phyloP scores from a whole-genome alignment of 2,113 vertebrate genomes.

The Mionectes macconnelli region DNA sequence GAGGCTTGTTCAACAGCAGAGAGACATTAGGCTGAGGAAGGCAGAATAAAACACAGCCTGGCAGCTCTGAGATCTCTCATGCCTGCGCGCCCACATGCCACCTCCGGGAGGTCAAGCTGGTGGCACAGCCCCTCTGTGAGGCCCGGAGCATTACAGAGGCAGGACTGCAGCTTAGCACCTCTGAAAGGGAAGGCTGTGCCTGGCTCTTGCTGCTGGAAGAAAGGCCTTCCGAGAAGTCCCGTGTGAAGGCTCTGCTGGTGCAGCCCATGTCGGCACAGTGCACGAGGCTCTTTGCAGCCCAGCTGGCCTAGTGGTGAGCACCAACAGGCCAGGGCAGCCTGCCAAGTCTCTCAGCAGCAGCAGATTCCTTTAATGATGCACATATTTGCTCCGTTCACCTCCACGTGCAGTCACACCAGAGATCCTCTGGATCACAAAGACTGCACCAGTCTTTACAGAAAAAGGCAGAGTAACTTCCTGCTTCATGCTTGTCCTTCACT shows the following conservation, averaged over 20 bases:
- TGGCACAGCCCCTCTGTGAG: background rate
- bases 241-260: background rate
- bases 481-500: background rate
- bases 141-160: background rate
- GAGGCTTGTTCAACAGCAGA: background rate
- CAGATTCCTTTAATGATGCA: background rate
- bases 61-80: background rate
- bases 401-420: background rate
- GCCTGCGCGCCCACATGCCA: too few species aligned
- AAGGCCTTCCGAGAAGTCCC: background rate
- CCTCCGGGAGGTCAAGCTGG: background rate
- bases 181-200: background rate
- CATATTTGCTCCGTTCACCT: background rate
- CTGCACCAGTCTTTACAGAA: background rate
- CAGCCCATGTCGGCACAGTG: rapidly evolving
- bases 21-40: background rate
- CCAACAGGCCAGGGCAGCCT: background rate
- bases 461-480: background rate
- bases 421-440: background rate
- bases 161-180: background rate
- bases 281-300: background rate
- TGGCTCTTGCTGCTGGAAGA: background rate
- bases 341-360: background rate
- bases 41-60: rapidly evolving
- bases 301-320: background rate